Evolutionary conservation across 2,888 invertebrate genomes (phyloP), one percentile per base, ranked within the genome.

Genomic region (Theretra japonica): DNA sequence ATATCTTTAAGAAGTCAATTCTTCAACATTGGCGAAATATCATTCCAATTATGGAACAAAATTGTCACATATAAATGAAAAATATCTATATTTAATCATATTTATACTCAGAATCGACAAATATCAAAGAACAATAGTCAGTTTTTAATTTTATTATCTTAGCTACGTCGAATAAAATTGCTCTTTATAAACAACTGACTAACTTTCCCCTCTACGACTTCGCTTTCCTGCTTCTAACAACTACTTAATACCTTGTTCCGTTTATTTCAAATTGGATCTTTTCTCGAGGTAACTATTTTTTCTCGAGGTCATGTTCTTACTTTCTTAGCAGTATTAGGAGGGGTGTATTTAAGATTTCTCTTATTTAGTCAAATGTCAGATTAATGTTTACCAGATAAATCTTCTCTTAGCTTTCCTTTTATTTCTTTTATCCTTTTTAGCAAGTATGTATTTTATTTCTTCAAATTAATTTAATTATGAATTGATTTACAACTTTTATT

Each of bases 211-310:
- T 48, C 65, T 33, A 17, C 15, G 19, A 48, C 48, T 23, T 48
- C 6, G 6, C 17, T 65, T 65, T 48, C 65, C 48, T 25, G 65
- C 48, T 65, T 23, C 48, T 65, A 48, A 65, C 23, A 48, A 41
- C 41, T 65, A 65, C 48, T 65, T 65, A 65, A 65, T 48, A 65
- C 23, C 65, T 4, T 41, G 23, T 65, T 65, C 65, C 65, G 23
- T 48, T 21, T 41, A 48, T 48, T 48, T 41, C 48, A 65, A 65
- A 65, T 65, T 65, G 65, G 41, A 23, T 65, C 5, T 33, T 60
- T 60, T 60, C 33, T 65, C 48, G 23, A 2, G 48, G 41, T 41
- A 23, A 48, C 41, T 53, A 21, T 33, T 62, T 11, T 33, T 65
- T 33, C 33, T 11, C 7, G 30, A 11, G 8, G 5, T 33, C n/a